A percentile compares a stretch with the other conserved stretches of the same genome.
Evolutionary conservation across 2,888 invertebrate species (phyloP).

Genomic region (Oscheius sp.): DNA sequence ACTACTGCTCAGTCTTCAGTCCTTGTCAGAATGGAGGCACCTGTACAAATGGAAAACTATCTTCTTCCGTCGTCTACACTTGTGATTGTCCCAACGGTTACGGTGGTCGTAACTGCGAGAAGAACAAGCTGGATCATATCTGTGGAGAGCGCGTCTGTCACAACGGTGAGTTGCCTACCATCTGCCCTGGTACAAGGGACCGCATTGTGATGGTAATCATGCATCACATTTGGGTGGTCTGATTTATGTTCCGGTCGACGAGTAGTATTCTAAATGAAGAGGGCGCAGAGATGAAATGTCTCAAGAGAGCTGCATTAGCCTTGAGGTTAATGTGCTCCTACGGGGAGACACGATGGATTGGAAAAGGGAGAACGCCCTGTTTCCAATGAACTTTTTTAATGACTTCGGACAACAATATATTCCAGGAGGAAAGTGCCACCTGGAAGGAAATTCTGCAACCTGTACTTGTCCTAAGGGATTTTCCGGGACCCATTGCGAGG

Average conservation of each 20-base stretch:
- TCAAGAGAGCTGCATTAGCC: slow-evolving; percentile 33
- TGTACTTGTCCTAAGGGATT: slow-evolving; percentile 22
- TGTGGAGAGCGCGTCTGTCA: slow-evolving; percentile 13
- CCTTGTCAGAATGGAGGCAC: slow-evolving; percentile 29
- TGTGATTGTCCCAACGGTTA: slow-evolving; percentile 24
- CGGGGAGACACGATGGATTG: slow-evolving; percentile 4
- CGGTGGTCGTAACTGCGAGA: slow-evolving; percentile 23
- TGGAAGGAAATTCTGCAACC: background rate
- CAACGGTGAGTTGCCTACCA: slow-evolving; percentile 25
- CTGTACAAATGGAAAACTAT: slow-evolving; percentile 12
- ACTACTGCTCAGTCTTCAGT: slow-evolving; percentile 19
- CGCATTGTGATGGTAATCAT: slow-evolving; percentile 32
- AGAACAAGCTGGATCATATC: slow-evolving; percentile 11
- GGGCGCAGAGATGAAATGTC: slow-evolving; percentile 24
- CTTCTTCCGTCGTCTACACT: background rate
- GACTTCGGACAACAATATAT: background rate
- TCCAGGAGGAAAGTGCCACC: slow-evolving; percentile 26
- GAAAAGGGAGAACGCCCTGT: background rate
- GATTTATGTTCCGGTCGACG: slow-evolving; percentile 22
- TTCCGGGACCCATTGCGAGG: slow-evolving; percentile 14
- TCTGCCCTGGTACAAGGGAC: slow-evolving; percentile 21
- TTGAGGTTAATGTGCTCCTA: slow-evolving; percentile 35
- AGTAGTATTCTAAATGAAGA: background rate
- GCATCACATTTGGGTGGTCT: slow-evolving; percentile 27
- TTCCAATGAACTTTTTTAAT: background rate